These are phyloP conservation scores for Tinea pellionella DNA, from an alignment of 2,888 invertebrate genomes.

Conservation along the genomic window DNA sequence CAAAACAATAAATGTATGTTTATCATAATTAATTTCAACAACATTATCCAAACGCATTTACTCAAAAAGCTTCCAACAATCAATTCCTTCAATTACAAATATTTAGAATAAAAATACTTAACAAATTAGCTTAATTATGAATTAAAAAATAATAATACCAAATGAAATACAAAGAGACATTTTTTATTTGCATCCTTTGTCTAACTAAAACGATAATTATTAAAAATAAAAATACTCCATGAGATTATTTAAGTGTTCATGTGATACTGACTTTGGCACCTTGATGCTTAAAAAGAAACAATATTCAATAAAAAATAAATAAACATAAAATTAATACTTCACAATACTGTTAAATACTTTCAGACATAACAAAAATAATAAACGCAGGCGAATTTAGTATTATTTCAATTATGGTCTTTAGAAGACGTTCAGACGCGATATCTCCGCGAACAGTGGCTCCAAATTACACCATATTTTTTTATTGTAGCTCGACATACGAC, in stretches of 20 bases:
- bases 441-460: no score
- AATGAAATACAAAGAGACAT: background rate
- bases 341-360: background rate
- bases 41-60: background rate
- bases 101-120: background rate
- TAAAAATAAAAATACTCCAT: background rate
- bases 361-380: no score
- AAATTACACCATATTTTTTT: no score
- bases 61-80: conserved; percentile 1
- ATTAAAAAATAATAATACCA: conserved; percentile 2
- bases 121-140: background rate
- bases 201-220: background rate
- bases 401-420: no score
- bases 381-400: no score
- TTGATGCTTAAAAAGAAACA: conserved; percentile 1
- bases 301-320: background rate
- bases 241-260: background rate
- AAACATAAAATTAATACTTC: background rate
- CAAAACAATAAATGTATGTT: background rate
- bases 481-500: no score
- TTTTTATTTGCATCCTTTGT: background rate
- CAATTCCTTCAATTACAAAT: background rate
- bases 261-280: conserved; percentile 8
- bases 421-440: no score
- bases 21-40: background rate